Conservation (phyloP, 2,888 invertebrate genomes). For the Limenitis camilla region DNA sequence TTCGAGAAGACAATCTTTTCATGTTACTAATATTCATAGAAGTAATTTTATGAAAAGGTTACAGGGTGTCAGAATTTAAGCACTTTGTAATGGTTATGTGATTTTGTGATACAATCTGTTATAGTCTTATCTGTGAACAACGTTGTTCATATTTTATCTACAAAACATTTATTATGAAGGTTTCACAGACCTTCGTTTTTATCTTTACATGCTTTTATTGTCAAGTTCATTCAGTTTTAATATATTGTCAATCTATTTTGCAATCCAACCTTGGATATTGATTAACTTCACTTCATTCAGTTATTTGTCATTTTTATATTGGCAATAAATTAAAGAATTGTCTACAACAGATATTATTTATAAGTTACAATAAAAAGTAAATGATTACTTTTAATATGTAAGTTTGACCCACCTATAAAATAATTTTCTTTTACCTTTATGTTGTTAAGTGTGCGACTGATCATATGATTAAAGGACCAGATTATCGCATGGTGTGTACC, state of each 20-base stretch:
- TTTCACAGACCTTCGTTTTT: neutral
- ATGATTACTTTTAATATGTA: conserved; percentile 1
- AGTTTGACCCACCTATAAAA: conserved; percentile 19
- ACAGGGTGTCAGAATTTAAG: neutral
- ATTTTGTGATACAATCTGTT: neutral
- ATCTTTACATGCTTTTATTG: neutral
- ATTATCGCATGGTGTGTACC: neutral
- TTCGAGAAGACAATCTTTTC: neutral
- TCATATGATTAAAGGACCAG: conserved; percentile 6
- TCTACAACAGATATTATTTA: neutral
- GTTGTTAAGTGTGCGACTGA: conserved; percentile 1
- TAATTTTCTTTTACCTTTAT: neutral
- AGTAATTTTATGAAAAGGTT: neutral
- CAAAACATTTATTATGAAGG: neutral
- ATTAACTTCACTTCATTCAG: conserved; percentile 6
- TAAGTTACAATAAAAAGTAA: neutral
- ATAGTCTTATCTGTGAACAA: neutral
- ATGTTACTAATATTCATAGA: neutral
- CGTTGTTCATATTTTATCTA: neutral
- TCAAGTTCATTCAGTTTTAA: conserved; percentile 2
- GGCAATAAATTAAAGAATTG: neutral
- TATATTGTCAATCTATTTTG: neutral
- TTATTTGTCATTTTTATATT: neutral
- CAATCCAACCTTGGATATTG: conserved; percentile 1
- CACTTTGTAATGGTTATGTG: neutral